Evolutionary conservation across 2,113 vertebrate species (phyloP).

Genomic region (Scomber japonicus): DNA sequence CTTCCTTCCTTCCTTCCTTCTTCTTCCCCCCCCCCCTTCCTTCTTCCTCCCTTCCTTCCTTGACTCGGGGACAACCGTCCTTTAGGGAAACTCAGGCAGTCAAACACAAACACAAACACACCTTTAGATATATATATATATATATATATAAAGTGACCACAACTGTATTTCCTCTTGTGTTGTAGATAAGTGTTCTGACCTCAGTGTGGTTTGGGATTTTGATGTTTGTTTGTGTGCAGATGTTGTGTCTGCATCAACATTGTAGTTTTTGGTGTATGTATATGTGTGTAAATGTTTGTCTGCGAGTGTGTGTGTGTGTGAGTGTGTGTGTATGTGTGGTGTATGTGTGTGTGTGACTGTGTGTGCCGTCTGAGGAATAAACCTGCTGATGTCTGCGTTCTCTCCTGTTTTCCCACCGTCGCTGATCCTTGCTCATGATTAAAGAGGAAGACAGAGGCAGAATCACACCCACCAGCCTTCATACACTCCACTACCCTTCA

Average conservation of each 20-base stretch:
- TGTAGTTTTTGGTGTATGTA: neutral
- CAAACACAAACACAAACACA: constrained; percentile 2
- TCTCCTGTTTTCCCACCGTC: constrained; percentile 1
- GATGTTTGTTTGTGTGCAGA: constrained; percentile 9
- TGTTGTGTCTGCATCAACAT: neutral
- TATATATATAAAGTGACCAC: constrained; percentile 33
- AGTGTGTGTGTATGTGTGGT: neutral
- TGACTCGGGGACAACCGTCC: neutral
- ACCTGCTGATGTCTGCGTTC: constrained; percentile 50
- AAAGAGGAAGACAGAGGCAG: constrained; percentile 24
- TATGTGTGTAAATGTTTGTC: neutral
- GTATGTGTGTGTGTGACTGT: neutral
- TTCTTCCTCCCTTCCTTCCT: no score
- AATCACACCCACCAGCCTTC: constrained; percentile 12
- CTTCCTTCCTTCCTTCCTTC: no score
- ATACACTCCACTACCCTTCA: constrained; percentile 5
- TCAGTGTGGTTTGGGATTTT: constrained; percentile 38
- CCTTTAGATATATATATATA: neutral
- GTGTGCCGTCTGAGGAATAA: constrained; percentile 18
- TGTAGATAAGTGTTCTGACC: constrained; percentile 39
- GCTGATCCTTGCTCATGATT: constrained; percentile 45
- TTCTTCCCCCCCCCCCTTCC: no score
- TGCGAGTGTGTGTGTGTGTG: constrained; percentile 1
- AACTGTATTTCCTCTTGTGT: constrained; percentile 49
- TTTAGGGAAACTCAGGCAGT: constrained; percentile 9